Evolutionary conservation across 2,113 vertebrate species (phyloP).

Genomic region (Gallinago undulata): DNA sequence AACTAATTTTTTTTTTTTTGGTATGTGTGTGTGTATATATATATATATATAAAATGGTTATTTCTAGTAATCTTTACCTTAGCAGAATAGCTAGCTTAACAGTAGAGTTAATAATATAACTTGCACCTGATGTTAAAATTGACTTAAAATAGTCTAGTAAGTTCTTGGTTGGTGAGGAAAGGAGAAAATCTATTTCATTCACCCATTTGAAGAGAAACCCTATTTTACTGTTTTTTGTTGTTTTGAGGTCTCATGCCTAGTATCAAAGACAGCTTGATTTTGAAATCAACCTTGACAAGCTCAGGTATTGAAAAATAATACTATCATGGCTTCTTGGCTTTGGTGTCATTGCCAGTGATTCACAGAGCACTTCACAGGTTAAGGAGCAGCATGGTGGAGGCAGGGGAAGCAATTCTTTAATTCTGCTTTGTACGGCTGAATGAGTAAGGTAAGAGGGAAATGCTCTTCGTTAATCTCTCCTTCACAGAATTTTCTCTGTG

Average conservation of each 20-base stretch:
- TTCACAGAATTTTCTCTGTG: neutral
- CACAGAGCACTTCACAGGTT: neutral
- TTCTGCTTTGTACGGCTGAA: neutral
- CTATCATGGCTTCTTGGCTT: neutral
- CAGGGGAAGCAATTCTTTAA: neutral
- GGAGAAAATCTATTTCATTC: neutral
- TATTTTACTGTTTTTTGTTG: neutral
- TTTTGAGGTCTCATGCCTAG: neutral
- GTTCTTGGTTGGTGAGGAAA: neutral
- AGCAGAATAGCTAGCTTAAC: neutral
- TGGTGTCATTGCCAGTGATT: neutral
- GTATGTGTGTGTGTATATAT: neutral
- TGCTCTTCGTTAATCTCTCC: neutral
- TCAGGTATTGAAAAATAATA: constrained; percentile 3
- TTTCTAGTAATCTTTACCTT: neutral
- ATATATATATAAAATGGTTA: neutral
- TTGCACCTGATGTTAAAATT: neutral
- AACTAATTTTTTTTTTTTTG: neutral
- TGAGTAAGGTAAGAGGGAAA: neutral
- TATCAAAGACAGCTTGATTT: constrained; percentile 15
- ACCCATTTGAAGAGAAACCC: neutral
- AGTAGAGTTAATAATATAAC: neutral
- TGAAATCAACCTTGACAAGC: constrained; percentile 31
- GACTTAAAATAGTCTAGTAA: neutral
- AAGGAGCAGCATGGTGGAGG: neutral